These are phyloP conservation scores for Astyanax mexicanus DNA, from an alignment of 2,797 vertebrate genomes.

Conservation along the genomic window DNA sequence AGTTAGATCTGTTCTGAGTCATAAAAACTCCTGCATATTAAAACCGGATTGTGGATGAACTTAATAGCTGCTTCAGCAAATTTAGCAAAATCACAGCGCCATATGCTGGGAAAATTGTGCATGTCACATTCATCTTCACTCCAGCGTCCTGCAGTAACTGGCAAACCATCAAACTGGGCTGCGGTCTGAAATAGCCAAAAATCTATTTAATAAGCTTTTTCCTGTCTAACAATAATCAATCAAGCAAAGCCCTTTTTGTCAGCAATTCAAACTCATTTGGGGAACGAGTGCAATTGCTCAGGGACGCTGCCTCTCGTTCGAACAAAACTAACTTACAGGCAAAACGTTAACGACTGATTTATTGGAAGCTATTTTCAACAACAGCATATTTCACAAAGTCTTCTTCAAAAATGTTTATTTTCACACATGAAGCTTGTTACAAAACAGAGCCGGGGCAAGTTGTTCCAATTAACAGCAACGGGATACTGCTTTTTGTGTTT, in stretches of 20 bases:
- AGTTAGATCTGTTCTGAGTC: constrained; percentile 33
- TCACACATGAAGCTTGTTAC: constrained; percentile 55
- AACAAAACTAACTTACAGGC: constrained; percentile 16
- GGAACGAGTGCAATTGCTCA: constrained; percentile 32
- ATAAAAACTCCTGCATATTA: constrained; percentile 48
- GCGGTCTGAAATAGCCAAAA: constrained; percentile 33
- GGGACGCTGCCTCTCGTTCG: constrained; percentile 31
- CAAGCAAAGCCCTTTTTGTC: constrained; percentile 13
- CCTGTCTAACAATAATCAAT: constrained; percentile 35
- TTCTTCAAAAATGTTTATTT: constrained; percentile 62
- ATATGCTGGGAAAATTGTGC: constrained; percentile 36
- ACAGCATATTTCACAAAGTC: constrained; percentile 61
- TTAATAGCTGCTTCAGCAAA: constrained; percentile 30
- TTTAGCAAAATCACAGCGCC: constrained; percentile 28
- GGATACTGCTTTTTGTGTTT: constrained; percentile 64
- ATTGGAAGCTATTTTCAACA: constrained; percentile 50
- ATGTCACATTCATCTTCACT: constrained; percentile 34
- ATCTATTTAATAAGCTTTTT: constrained; percentile 33
- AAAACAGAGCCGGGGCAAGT: constrained; percentile 25
- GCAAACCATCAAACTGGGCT: constrained; percentile 32
- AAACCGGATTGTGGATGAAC: constrained; percentile 15
- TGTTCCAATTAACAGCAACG: constrained; percentile 66
- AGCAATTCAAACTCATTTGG: constrained; percentile 41
- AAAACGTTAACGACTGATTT: constrained; percentile 50
- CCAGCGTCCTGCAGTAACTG: constrained; percentile 34